Evolutionary conservation across 2,113 vertebrate genomes (phyloP).

Genomic region (Melierax canorus): DNA sequence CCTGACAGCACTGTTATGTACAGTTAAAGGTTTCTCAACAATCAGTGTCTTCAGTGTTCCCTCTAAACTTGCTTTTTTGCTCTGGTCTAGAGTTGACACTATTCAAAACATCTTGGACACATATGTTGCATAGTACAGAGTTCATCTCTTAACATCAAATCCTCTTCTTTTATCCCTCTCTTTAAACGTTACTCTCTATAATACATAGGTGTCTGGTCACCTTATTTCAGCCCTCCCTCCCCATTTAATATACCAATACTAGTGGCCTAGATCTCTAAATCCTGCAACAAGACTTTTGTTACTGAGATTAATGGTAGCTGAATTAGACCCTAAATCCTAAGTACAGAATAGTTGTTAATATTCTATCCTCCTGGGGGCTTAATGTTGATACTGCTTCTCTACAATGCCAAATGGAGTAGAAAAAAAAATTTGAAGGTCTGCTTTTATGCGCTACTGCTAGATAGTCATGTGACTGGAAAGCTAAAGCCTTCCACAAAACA

Average conservation of each 20-base stretch:
- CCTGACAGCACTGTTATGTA: background rate
- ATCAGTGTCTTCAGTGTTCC: background rate
- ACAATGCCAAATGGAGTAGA: background rate
- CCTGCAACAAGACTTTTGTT: slow-evolving; percentile 10
- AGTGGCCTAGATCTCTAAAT: slow-evolving; percentile 21
- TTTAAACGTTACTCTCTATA: background rate
- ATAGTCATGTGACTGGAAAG: background rate
- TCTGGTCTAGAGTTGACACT: background rate
- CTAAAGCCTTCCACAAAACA: background rate
- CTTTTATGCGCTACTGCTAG: background rate
- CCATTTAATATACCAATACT: background rate
- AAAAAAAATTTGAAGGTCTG: background rate
- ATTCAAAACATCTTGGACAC: background rate
- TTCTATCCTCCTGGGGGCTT: background rate
- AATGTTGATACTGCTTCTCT: background rate
- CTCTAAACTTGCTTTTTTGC: background rate
- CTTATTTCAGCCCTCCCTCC: background rate
- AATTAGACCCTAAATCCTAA: slow-evolving; percentile 36
- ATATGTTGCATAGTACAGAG: background rate
- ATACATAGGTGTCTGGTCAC: background rate
- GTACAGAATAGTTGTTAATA: background rate
- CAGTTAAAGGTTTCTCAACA: background rate
- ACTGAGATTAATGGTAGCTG: background rate
- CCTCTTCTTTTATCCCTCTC: background rate
- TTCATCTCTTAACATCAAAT: background rate